Conservation (phyloP, 2,113 vertebrate species). For the Pluvialis apricaria region DNA sequence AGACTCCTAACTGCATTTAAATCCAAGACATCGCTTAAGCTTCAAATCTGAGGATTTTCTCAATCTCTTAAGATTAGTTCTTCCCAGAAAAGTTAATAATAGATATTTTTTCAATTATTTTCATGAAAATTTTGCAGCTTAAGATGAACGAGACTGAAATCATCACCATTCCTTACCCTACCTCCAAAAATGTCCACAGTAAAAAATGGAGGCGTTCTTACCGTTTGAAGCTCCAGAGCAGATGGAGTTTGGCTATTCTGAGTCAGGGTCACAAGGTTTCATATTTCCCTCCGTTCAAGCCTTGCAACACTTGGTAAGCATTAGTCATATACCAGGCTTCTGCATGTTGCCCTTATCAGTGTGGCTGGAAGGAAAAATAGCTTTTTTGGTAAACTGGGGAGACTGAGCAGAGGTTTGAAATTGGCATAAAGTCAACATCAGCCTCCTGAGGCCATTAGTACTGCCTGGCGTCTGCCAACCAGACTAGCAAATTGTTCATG, state of each 20-base stretch:
- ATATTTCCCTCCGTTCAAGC: conserved; percentile 10
- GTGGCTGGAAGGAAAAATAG: conserved; percentile 13
- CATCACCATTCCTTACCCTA: background rate
- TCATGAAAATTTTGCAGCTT: background rate
- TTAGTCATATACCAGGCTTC: conserved; percentile 3
- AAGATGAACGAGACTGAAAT: background rate
- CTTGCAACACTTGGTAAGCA: background rate
- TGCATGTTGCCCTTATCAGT: background rate
- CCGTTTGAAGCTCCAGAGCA: background rate
- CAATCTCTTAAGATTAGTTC: background rate
- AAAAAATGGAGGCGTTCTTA: background rate
- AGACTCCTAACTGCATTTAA: background rate
- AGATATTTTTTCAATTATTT: background rate
- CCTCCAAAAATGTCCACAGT: background rate
- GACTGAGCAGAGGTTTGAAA: background rate
- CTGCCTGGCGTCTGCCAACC: background rate
- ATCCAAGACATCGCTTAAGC: background rate
- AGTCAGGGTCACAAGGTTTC: conserved; percentile 51
- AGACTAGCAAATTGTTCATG: background rate
- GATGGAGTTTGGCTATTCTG: conserved; percentile 28
- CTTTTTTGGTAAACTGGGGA: background rate
- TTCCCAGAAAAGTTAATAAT: background rate
- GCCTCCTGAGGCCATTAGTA: background rate
- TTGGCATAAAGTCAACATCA: background rate
- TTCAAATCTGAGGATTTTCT: background rate